Conservation (phyloP, 2,113 vertebrate genomes). For the Tiliqua scincoides region DNA sequence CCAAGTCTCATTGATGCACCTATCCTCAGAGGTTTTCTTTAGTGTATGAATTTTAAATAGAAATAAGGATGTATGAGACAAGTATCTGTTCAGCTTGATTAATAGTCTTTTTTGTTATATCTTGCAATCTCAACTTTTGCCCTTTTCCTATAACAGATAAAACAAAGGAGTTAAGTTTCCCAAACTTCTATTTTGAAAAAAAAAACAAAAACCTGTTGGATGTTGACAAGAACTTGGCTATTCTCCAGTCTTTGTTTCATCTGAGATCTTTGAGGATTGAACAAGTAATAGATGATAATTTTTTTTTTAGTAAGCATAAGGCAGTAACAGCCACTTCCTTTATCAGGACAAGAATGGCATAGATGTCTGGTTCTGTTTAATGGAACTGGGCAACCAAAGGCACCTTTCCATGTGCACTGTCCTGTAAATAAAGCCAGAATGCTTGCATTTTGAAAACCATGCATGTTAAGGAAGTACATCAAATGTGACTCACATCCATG, state of each 20-base stretch:
- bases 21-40: background rate
- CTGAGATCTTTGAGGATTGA: background rate
- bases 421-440: too few relatives aligned
- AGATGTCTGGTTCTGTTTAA: too few relatives aligned
- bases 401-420: too few relatives aligned
- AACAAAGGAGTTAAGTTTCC: background rate
- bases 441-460: too few relatives aligned
- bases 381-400: too few relatives aligned
- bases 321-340: conserved; percentile 10
- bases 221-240: background rate
- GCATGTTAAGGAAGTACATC: too few relatives aligned
- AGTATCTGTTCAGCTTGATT: background rate
- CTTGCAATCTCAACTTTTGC: background rate
- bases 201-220: background rate
- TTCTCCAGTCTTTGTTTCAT: background rate
- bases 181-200: background rate
- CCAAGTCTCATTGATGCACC: too few relatives aligned
- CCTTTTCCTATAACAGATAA: background rate
- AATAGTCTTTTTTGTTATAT: background rate
- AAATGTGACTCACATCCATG: too few relatives aligned
- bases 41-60: background rate
- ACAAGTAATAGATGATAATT: background rate
- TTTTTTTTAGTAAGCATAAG: background rate
- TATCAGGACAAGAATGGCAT: conserved; percentile 16
- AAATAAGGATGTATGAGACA: background rate